Evolutionary conservation across 1,140 invertebrate species (phyloP).

Genomic region (Bombus breviceps): DNA sequence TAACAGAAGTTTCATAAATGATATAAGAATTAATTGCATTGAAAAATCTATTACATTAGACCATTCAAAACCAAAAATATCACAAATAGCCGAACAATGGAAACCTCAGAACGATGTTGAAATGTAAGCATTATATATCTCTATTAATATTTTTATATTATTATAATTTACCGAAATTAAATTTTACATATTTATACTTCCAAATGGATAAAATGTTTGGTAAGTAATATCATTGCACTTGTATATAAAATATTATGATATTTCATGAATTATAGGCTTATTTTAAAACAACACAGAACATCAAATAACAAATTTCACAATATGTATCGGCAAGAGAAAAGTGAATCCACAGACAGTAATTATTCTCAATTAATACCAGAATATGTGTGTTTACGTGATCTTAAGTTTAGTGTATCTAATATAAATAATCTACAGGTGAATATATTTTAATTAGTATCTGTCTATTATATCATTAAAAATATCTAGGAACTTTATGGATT

Average conservation of each 20-base stretch:
- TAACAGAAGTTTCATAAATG: slow-evolving; percentile 31
- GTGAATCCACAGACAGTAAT: slow-evolving; percentile 62
- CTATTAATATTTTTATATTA: neutral
- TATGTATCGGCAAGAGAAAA: slow-evolving; percentile 15
- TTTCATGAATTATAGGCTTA: slow-evolving; percentile 3
- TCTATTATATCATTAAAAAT: slow-evolving; percentile 2
- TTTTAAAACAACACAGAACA: neutral
- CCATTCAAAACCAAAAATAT: neutral
- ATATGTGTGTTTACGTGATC: slow-evolving; percentile 65
- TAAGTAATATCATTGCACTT: neutral
- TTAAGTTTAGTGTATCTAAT: slow-evolving; percentile 71
- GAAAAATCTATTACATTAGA: slow-evolving; percentile 26
- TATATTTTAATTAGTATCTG: neutral
- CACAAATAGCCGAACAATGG: neutral
- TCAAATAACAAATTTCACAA: neutral
- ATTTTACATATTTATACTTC: neutral
- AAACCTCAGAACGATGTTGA: neutral
- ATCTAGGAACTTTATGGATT: slow-evolving; percentile 2
- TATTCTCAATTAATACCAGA: slow-evolving; percentile 74
- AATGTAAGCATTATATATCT: slow-evolving; percentile 35
- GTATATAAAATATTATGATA: neutral
- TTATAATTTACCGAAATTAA: neutral
- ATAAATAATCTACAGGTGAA: slow-evolving; percentile 70
- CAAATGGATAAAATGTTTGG: neutral
- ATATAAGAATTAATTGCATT: slow-evolving; percentile 23